A percentile compares a stretch with the other conserved stretches of the same genome.
These are phyloP conservation scores for Sphyrna mokarran DNA, from an alignment of 2,113 vertebrate species.

Conservation along the genomic window DNA sequence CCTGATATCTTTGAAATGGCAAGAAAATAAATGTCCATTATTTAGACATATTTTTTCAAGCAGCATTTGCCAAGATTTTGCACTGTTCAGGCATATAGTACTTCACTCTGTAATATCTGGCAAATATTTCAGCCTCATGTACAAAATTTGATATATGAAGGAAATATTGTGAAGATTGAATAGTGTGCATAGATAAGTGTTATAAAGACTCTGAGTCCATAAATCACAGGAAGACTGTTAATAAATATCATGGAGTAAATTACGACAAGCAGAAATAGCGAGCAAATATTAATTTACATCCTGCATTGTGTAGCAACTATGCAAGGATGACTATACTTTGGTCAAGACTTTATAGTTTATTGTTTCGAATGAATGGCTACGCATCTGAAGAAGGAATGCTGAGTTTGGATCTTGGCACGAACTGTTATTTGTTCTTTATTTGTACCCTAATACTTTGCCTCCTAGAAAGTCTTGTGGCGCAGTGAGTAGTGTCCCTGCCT, in stretches of 20 bases:
- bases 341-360: background rate
- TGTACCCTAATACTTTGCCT: background rate
- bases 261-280: background rate
- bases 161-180: background rate
- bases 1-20: constrained; percentile 1
- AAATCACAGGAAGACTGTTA: constrained; percentile 11
- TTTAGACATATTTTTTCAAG: background rate
- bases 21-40: constrained; percentile 14
- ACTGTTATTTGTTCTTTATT: background rate
- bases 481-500: too few species aligned
- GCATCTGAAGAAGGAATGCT: background rate
- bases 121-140: constrained; percentile 19
- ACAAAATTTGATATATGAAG: constrained; percentile 1
- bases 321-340: background rate
- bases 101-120: background rate
- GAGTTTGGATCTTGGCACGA: background rate
- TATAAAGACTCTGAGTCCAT: background rate
- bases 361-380: background rate
- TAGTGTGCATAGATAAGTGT: background rate
- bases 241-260: background rate
- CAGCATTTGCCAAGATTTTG: background rate
- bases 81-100: constrained; percentile 1
- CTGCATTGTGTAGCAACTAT: background rate
- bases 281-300: background rate
- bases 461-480: too few species aligned